Evolutionary conservation across 1,140 invertebrate genomes (phyloP), one percentile per base, ranked within the genome.

Genomic region (Macrobrachium nipponense): DNA sequence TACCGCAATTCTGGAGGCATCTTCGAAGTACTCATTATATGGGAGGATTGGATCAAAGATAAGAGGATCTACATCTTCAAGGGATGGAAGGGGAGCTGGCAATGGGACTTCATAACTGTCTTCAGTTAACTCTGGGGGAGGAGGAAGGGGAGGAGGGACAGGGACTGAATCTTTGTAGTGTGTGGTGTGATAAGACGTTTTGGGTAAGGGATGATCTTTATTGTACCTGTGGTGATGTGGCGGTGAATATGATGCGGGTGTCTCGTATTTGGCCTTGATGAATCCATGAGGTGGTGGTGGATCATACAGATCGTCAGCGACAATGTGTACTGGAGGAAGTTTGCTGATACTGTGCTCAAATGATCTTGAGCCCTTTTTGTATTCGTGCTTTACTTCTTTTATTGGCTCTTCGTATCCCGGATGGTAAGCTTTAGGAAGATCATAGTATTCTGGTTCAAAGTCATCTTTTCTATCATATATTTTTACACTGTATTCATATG

Each of bases 251-350:
- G 51, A 51, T 75, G 70, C 44, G 43, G 70, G 58, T 27, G 62
- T 4, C 43, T 85, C 82, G 43, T 85, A 85, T 43, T 78, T 85
- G 36, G 82, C 82, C 82, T 66, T 85, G 5, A 85, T 78, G 23
- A 85, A 85, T 17, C 82, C 82, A 58, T 85, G 76, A 27, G 75
- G 82, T 1, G 82, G 82, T 20, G 75, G 60, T 17, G 77, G 75
- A 17, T 85, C 59, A 61, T 85, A 85, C 20, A 85, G 44, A 36
- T 58, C 20, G 20, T 85, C 82, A 11, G 59, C 17, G 44, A 68
- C 60, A n/a, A 85, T 76, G 36, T 59, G 61, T 10, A 85, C 12
- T 0, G 20, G 11, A n/a, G 61, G 59, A 7, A 85, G 61, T 5
- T 79, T 36, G 44, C 76, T 78, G 43, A 78, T 75, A n/a, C 75